These are phyloP conservation scores for Paracentrotus lividus DNA, from an alignment of 53 echinoderm and acorn worm genomes.

Conservation along the genomic window DNA sequence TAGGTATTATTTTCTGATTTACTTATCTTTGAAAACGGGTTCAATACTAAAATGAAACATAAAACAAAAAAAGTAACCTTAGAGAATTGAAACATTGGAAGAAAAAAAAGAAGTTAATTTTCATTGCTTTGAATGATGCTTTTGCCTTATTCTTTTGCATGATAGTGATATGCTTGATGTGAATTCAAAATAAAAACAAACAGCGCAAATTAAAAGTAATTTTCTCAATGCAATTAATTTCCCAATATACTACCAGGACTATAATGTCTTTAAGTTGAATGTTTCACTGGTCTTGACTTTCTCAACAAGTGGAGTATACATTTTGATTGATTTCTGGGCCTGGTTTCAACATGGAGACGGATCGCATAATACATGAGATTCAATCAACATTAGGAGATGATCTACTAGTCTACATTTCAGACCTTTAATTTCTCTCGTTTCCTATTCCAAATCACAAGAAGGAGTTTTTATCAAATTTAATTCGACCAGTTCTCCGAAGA, in stretches of 20 bases:
- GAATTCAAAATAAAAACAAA: no score
- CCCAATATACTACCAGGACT: background rate
- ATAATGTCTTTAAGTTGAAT: background rate
- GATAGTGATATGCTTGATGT: no score
- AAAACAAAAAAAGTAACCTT: no score
- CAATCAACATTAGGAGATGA: background rate
- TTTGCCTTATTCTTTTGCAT: no score
- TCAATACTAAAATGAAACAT: no score
- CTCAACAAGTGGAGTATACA: background rate
- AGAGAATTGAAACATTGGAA: no score
- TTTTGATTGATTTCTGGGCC: background rate
- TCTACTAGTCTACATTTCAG: slow-evolving; percentile 15
- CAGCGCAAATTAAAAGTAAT: no score
- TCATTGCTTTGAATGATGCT: no score
- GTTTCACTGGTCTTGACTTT: slow-evolving; percentile 6
- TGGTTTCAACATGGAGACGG: background rate
- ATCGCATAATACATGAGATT: background rate
- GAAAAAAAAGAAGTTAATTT: no score
- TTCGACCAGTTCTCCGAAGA: slow-evolving; percentile 1
- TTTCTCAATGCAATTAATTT: background rate
- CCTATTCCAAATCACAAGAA: background rate
- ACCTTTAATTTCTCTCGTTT: background rate
- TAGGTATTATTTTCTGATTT: no score
- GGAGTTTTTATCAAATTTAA: slow-evolving; percentile 2
- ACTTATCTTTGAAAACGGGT: no score